These are phyloP conservation scores for Neosilurus hyrtlii DNA, from an alignment of 2,797 vertebrate genomes.

Conservation along the genomic window DNA sequence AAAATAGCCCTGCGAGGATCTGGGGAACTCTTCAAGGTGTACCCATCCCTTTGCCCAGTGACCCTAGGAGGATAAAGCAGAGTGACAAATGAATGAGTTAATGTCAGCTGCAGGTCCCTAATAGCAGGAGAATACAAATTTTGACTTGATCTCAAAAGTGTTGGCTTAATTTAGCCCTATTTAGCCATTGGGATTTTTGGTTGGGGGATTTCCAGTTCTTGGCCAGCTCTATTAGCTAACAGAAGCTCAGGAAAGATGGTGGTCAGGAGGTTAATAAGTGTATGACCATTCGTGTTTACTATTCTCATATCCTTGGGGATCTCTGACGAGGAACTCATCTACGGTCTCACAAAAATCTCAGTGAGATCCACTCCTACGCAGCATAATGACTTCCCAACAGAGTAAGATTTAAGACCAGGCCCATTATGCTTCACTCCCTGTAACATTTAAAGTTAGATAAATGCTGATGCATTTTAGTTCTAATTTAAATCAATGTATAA, in stretches of 20 bases:
- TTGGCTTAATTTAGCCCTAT: conserved; percentile 40
- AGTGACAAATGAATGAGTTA: no score
- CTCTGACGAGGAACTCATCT: conserved; percentile 23
- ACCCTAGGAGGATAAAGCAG: no score
- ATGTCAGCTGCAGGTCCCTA: conserved; percentile 23
- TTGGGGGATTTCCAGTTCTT: conserved; percentile 47
- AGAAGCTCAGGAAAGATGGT: conserved; percentile 40
- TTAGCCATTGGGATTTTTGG: conserved; percentile 36
- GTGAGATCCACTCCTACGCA: conserved; percentile 34
- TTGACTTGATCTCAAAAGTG: conserved; percentile 35
- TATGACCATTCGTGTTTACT: conserved; percentile 48
- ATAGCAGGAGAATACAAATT: conserved; percentile 25
- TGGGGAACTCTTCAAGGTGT: no score
- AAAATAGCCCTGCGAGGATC: no score
- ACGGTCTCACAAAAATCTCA: conserved; percentile 27
- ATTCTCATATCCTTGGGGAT: conserved; percentile 37
- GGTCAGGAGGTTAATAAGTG: conserved; percentile 50
- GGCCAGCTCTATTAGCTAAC: conserved; percentile 36
- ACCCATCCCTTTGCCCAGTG: no score
- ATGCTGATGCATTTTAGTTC: conserved; percentile 6
- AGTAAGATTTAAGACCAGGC: conserved; percentile 25
- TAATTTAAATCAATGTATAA: not conserved
- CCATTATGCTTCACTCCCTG: conserved; percentile 45
- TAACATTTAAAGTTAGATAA: conserved; percentile 25
- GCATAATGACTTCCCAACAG: conserved; percentile 32